Base-by-base conservation (phyloP, 1,140 invertebrate species). In the Sitodiplosis mosellana region DNA sequence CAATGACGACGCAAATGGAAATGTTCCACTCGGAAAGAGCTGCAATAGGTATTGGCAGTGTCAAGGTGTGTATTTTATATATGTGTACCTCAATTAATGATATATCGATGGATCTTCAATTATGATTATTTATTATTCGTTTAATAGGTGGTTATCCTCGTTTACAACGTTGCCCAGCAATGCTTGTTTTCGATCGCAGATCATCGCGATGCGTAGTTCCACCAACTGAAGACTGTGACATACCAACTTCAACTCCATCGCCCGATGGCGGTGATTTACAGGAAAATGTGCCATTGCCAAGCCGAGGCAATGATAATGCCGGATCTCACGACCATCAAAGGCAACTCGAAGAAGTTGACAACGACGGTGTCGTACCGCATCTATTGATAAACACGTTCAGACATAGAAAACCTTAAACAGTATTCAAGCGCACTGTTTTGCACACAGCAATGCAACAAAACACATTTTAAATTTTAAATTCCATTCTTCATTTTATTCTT, bases 31-130 rank as follows among this genome's bases (percentile, higher is more conserved):
- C 20, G 87, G 87, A 53, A 90, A 91, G 66, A 89, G 85, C 3
- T 92, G 87, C 71, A 89, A 89, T 66, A 73, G 87, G 20, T 92
- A 90, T 66, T 92, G 88, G 87, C 82, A 89, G 55, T 92, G 87
- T 57, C 87, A 91, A 62, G 87, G 87, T 27, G n/a, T n/a, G n/a
- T n/a, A n/a, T n/a, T n/a, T n/a, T n/a, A n/a, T n/a, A n/a, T n/a
- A n/a, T n/a, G n/a, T n/a, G n/a, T n/a, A n/a, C n/a, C n/a, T n/a
- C n/a, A n/a, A n/a, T n/a, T n/a, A n/a, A n/a, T n/a, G n/a, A n/a
- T n/a, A n/a, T n/a, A n/a, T n/a, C n/a, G n/a, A n/a, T n/a, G n/a
- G n/a, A n/a, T n/a, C n/a, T n/a, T n/a, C n/a, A n/a, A n/a, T n/a
- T n/a, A n/a, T n/a, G n/a, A n/a, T n/a, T n/a, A n/a, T n/a, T n/a